These are phyloP conservation scores for Centruroides sculpturatus DNA, from an alignment of 1,140 invertebrate genomes.

Conservation along the genomic window DNA sequence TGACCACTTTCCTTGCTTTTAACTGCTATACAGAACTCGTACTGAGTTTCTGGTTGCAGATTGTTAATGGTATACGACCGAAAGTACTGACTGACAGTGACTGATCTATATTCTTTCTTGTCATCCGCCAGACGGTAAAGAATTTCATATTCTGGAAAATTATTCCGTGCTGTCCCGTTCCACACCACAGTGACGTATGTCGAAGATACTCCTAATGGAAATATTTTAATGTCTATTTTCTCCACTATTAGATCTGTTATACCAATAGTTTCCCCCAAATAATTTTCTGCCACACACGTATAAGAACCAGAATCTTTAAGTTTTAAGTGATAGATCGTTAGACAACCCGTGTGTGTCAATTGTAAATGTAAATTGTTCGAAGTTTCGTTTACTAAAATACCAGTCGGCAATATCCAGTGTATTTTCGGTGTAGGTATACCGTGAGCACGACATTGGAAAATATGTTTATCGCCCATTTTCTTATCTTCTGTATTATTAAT, in stretches of 20 bases:
- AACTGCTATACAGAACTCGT: constrained; percentile 34
- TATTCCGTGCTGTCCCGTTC: constrained; percentile 31
- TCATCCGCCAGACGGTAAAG: constrained; percentile 20
- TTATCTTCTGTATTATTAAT: constrained; percentile 24
- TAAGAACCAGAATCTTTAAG: constrained; percentile 22
- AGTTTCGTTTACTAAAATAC: constrained; percentile 23
- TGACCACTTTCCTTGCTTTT: constrained; percentile 24
- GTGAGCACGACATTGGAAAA: constrained; percentile 31
- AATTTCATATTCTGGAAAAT: constrained; percentile 30
- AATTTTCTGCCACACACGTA: constrained; percentile 24
- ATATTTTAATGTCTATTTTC: constrained; percentile 29
- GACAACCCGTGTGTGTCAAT: constrained; percentile 23
- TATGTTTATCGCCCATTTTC: constrained; percentile 29
- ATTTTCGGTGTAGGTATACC: constrained; percentile 30
- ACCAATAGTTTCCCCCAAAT: constrained; percentile 10
- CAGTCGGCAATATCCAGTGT: constrained; percentile 32
- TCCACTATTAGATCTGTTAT: constrained; percentile 24
- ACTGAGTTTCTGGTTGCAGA: constrained; percentile 28
- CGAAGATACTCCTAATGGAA: constrained; percentile 24
- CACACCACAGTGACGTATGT: constrained; percentile 33
- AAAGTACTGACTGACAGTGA: constrained; percentile 18
- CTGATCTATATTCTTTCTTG: constrained; percentile 11
- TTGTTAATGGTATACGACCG: constrained; percentile 32
- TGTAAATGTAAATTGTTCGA: constrained; percentile 22
- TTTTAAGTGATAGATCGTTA: constrained; percentile 27